Percentiles rank a stretch among this genome's conserved stretches.
Conservation (phyloP, 2,797 vertebrate species). For the Hirundo rustica region DNA sequence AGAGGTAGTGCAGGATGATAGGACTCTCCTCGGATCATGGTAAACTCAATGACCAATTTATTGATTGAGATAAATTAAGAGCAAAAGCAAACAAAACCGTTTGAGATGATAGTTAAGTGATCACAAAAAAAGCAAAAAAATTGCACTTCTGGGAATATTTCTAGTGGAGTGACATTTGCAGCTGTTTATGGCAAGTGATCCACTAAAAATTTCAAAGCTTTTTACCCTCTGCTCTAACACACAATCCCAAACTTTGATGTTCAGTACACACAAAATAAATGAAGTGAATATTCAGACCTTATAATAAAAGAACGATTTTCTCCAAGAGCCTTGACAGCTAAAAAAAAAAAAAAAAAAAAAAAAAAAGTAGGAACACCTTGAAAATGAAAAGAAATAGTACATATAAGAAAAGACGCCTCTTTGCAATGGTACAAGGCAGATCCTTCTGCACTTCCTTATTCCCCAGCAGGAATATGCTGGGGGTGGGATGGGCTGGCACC, state of each 20-base stretch:
- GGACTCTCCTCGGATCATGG: not conserved
- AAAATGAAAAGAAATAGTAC: not conserved
- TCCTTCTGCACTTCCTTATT: not conserved
- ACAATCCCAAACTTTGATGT: not conserved
- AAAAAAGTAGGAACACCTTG: not conserved
- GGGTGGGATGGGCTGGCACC: not conserved
- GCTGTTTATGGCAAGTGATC: not conserved
- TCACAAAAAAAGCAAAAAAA: not conserved
- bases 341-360: not conserved
- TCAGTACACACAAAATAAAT: not conserved
- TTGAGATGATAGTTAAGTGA: not conserved
- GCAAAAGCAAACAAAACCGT: not conserved
- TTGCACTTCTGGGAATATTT: not conserved
- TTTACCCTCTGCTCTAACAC: not conserved
- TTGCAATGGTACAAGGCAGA: not conserved
- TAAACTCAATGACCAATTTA: not conserved
- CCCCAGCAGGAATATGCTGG: fast-evolving
- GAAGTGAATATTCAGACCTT: not conserved
- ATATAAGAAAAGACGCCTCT: not conserved
- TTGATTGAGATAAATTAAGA: not conserved
- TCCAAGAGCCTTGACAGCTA: not conserved
- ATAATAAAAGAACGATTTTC: not conserved
- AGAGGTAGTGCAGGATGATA: not conserved
- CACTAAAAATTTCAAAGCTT: not conserved
- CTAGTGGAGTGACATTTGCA: not conserved